Base-by-base conservation (phyloP, 2,888 invertebrate species). In the Dioctria linearis region DNA sequence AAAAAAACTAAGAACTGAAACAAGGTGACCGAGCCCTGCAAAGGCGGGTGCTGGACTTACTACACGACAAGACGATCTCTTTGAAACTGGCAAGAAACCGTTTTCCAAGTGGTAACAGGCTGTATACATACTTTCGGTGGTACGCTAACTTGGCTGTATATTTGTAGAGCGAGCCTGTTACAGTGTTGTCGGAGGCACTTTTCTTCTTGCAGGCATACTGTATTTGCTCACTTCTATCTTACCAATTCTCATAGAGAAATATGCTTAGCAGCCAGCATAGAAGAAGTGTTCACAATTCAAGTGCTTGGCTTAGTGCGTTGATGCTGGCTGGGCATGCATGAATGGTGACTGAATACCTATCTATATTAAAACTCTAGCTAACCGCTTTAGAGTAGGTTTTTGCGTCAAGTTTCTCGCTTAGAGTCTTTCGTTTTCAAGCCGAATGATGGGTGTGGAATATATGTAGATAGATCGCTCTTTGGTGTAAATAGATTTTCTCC, bases 401-500 rank as follows among this genome's bases (percentile, higher is more conserved):
- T 25, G 40, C 51, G 39, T 6, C 59, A 43, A 25, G 75, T 75
- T 75, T 51, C 51, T 61, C 75, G 59, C 75, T 42, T 75, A 75
- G 25, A 59, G 75, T 75, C 75, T 75, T 75, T 75, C 75, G 75
- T 75, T 75, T 75, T 75, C 43, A 61, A 43, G 59, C 25, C 25
- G 25, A 59, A 25, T 75, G 75, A 59, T 49, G 61, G 75, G 75
- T 54, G 75, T 59, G 43, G 57, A 75, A 43, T 25, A 25, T 25
- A n/a, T n/a, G n/a, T n/a, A 25, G 57, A 57, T 57, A 61, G 40
- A 75, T 11, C 61, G 59, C 25, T 42, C 59, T 13, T 63, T 39
- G 37, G 11, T 25, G 43, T 46, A 9, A 42, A 46, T 13, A n/a
- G 46, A 11, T 67, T 67, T 67, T 2, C 42, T 49, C n/a, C 46